Evolutionary conservation across 2,888 invertebrate species (phyloP), one percentile per base, ranked within the genome.

Genomic region (Apodemia mormo): DNA sequence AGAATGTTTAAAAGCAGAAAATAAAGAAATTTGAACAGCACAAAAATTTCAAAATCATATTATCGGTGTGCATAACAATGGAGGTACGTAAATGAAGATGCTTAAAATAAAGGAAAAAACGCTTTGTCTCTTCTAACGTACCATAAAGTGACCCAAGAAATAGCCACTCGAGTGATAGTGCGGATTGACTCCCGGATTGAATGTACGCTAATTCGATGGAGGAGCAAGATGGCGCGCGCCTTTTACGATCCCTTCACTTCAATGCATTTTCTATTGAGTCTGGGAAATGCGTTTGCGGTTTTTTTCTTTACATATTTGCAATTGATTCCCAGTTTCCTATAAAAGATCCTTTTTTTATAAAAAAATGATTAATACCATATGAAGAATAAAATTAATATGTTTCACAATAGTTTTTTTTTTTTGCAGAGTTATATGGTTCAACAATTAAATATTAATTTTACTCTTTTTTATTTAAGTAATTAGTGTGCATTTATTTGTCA

Each of bases 181-280:
- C 70, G 75, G 74, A 81, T 79, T 77, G 83, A 79, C 81, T 61
- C 33, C 22, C 61, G 79, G 80, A 81, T 78, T 77, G 81, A 83
- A 81, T 80, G 80, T 79, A 79, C 78, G 78, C 79, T 84, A 84
- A 83, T 78, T 81, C 76, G 76, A 76, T 70, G 61, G 37, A 61
- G 61, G 14, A 7, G 66, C 61, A 61, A 61, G 61, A 61, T 61
- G 61, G 37, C 61, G 61, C 61, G 61, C 61, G 61, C 33, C 61
- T 61, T 61, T 61, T 61, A 61, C 61, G 61, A 14, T 61, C 61
- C 61, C 30, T 30, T 33, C 61, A 61, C 61, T 61, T 61, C 61
- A 61, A 14, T 61, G 61, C 61, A 61, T 61, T 61, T 61, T 61
- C 61, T 61, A 61, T 61, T 61, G 37, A 61, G 33, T 61, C 61